phyloP scores from a whole-genome alignment of 2,797 vertebrate species.

The Epinephelus coioides region DNA sequence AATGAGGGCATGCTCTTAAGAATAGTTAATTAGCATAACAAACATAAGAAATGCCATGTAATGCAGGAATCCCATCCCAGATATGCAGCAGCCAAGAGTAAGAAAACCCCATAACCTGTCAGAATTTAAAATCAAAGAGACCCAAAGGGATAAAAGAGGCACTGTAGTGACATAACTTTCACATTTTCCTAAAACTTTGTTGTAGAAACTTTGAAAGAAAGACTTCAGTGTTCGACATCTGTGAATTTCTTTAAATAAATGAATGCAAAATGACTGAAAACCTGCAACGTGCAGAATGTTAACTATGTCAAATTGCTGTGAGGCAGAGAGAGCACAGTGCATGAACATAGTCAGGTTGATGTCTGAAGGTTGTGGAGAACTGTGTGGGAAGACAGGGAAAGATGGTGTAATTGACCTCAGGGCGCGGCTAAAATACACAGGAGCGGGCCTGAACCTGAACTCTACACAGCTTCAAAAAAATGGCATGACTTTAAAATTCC shows the following conservation, averaged over 20 bases:
- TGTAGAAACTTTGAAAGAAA: neutral
- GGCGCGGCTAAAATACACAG: conserved; percentile 24
- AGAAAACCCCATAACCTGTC: neutral
- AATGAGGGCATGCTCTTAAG: neutral
- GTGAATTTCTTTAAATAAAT: conserved; percentile 1
- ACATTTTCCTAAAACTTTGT: neutral
- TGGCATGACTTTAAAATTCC: neutral
- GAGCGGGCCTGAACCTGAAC: conserved; percentile 4
- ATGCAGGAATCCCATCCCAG: neutral
- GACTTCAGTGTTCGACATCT: neutral
- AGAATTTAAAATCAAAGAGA: neutral
- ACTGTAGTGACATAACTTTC: neutral
- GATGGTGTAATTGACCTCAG: conserved; percentile 24
- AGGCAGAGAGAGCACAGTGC: neutral
- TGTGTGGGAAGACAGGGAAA: conserved; percentile 35
- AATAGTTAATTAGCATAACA: neutral
- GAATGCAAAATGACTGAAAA: neutral
- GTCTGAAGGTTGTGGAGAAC: conserved; percentile 12
- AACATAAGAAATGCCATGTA: neutral
- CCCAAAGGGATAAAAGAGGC: neutral
- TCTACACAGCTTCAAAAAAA: neutral
- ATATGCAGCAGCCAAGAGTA: neutral
- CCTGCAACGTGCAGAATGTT: neutral
- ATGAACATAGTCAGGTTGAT: neutral
- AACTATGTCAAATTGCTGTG: neutral